Percentiles rank a stretch among this genome's conserved stretches.
Evolutionary conservation across 2,113 vertebrate species (phyloP).

Genomic region (Laticauda colubrina): DNA sequence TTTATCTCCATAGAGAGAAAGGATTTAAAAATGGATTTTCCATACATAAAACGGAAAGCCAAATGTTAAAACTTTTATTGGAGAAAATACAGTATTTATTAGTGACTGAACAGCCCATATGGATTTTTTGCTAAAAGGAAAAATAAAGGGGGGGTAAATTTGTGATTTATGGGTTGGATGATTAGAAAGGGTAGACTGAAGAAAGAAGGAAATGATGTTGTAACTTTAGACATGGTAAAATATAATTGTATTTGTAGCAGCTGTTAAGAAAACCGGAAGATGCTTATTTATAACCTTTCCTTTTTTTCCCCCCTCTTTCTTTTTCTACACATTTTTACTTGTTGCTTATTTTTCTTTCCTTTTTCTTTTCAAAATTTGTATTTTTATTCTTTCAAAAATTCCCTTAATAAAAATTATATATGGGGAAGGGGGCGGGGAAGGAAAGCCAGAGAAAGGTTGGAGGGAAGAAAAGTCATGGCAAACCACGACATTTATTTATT

Average conservation of each 20-base stretch:
- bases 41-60: background rate
- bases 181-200: background rate
- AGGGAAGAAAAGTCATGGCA: background rate
- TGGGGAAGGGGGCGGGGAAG: background rate
- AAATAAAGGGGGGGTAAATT: background rate
- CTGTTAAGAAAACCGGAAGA: background rate
- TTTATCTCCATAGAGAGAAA: background rate
- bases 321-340: background rate
- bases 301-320: background rate
- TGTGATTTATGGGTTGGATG: background rate
- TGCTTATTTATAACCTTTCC: background rate
- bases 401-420: background rate
- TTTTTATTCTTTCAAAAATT: background rate
- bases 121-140: background rate
- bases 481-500: background rate
- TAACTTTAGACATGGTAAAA: background rate
- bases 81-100: background rate
- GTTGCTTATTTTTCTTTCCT: background rate
- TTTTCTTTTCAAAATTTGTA: background rate
- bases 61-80: background rate
- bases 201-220: background rate
- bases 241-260: background rate
- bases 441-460: too few relatives aligned
- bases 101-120: background rate
- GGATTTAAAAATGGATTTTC: background rate